Conservation (phyloP, 2,113 vertebrate genomes). For the Odobenus rosmarus region DNA sequence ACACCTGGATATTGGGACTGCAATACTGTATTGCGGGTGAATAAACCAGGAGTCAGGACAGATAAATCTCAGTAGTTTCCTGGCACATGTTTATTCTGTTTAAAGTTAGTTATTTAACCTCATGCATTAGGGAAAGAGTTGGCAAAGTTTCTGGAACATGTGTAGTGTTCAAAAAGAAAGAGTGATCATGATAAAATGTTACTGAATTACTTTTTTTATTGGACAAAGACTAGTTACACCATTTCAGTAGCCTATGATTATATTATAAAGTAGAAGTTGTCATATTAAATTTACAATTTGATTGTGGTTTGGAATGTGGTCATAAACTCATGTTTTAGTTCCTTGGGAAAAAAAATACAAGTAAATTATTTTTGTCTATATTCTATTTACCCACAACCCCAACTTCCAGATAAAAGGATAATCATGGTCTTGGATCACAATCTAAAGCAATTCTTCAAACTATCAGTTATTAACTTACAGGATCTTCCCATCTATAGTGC, state of each 20-base stretch:
- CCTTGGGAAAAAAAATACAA: not conserved
- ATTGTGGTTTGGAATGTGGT: not conserved
- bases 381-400: not conserved
- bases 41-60: not conserved
- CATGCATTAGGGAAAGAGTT: not conserved
- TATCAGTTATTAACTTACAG: not conserved
- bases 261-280: not conserved
- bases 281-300: not conserved
- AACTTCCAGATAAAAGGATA: not conserved
- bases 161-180: not conserved
- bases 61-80: not conserved
- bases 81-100: not conserved
- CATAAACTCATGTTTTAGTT: not conserved
- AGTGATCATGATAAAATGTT: not conserved
- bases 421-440: not conserved
- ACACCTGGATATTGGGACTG: not conserved
- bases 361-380: not conserved
- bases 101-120: not conserved
- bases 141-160: not conserved
- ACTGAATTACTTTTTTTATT: not conserved
- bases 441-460: conserved; percentile 4
- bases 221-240: not conserved
- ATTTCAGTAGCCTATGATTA: not conserved
- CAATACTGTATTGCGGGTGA: not conserved
- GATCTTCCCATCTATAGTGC: not conserved